Evolutionary conservation across 1,140 invertebrate species (phyloP), one percentile per base, ranked within the genome.

Genomic region (Plutomurus gul): DNA sequence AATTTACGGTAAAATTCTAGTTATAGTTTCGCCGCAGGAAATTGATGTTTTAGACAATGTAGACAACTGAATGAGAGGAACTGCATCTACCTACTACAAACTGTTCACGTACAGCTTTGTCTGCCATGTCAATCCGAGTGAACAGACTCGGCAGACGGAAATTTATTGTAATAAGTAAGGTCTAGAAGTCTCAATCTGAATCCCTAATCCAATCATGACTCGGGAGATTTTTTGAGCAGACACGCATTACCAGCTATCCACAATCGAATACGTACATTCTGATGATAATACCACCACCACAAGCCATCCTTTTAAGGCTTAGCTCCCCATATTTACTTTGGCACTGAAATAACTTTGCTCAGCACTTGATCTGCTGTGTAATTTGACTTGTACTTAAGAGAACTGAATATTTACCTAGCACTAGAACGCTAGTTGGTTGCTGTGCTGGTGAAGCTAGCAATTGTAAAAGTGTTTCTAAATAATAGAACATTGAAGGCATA

Each of bases 81-180:
- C n/a, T 65, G 56, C 25, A 33, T 27, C 27, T 16, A n/a, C 1
- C 18, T n/a, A n/a, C 27, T 33, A 33, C 11, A 43, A 43, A 43
- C 2, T 43, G n/a, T 4, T 43, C 39, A 10, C 11, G 39, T 43
- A 43, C 11, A 10, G 11, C 39, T 8, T 43, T 65, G 27, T 30
- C 18, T 65, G 36, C 56, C 56, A 16, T 30, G 56, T 65, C 56
- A 65, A 16, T 33, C 18, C 11, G 3, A 7, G 56, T 36, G 56
- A 65, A 30, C 20, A 16, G 56, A 65, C 27, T 36, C 27, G 36
- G 56, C 20, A 16, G 56, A 65, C 27, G 56, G 30, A 36, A 65
- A 65, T 65, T 65, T 65, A 65, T 65, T 65, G 56, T 65, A 65
- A 65, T 65, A 65, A n/a, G n/a, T n/a, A n/a, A 65, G 56, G 56